phyloP scores from a whole-genome alignment of 1,140 invertebrate genomes.

The Drosophila truncata region DNA sequence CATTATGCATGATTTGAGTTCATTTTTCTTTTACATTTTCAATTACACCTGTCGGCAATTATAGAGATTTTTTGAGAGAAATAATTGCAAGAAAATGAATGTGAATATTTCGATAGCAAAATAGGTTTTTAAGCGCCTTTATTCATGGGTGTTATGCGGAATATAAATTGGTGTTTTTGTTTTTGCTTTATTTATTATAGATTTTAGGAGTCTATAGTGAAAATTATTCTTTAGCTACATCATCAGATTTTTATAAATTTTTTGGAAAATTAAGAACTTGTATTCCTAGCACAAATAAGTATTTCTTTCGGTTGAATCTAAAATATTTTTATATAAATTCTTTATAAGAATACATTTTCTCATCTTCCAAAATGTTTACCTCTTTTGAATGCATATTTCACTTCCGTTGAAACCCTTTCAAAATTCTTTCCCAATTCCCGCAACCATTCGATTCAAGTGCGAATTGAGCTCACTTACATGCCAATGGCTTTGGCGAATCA shows the following conservation, averaged over 20 bases:
- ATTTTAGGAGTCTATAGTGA: too few species aligned
- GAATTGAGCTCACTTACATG: slow-evolving; percentile 1
- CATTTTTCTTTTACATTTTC: background rate
- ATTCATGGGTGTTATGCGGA: too few species aligned
- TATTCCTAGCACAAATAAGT: too few species aligned
- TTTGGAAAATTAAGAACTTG: too few species aligned
- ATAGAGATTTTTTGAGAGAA: background rate
- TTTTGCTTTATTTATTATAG: too few species aligned
- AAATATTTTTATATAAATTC: too few species aligned
- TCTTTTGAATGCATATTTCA: background rate
- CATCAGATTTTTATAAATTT: too few species aligned
- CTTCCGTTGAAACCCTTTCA: background rate
- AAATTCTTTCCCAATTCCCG: background rate
- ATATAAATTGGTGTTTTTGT: too few species aligned
- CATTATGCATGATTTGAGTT: slow-evolving; percentile 19
- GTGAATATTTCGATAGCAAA: background rate
- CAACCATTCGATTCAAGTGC: slow-evolving; percentile 3
- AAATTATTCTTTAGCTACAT: too few species aligned
- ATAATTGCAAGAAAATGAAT: background rate
- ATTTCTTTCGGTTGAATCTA: too few species aligned
- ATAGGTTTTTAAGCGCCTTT: background rate
- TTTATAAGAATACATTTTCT: background rate
- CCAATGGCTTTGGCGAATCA: slow-evolving; percentile 30
- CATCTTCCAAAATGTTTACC: background rate
- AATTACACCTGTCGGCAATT: background rate